Conservation (phyloP, 2,113 vertebrate genomes). For the Anolis sagrei region DNA sequence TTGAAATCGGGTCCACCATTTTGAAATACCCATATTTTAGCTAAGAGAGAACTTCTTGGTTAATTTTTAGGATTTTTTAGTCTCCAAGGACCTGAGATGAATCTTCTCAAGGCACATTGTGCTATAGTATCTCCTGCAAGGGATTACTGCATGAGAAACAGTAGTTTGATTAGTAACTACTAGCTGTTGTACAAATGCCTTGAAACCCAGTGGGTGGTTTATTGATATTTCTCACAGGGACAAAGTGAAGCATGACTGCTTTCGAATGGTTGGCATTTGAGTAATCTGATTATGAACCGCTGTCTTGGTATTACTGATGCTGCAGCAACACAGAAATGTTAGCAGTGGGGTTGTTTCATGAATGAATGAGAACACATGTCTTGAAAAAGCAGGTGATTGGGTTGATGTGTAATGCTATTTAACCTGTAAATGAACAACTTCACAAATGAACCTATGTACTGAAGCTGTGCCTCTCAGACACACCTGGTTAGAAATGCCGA, state of each 20-base stretch:
- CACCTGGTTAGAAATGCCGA: not conserved
- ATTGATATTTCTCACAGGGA: slow-evolving; percentile 7
- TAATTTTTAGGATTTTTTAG: too few species aligned
- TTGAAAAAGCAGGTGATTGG: too few species aligned
- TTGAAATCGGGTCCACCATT: too few species aligned
- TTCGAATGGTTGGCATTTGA: not conserved
- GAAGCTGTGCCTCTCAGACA: not conserved
- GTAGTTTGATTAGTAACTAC: not conserved
- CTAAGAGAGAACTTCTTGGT: too few species aligned
- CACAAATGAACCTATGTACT: not conserved
- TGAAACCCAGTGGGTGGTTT: not conserved
- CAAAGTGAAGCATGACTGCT: slow-evolving; percentile 2
- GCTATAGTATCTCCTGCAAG: not conserved
- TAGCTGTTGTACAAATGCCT: not conserved
- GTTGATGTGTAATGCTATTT: not conserved
- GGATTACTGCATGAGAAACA: not conserved
- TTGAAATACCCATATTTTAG: too few species aligned
- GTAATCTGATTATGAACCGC: slow-evolving; percentile 13
- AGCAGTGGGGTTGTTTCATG: not conserved
- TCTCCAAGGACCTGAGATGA: too few species aligned
- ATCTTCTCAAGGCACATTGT: too few species aligned
- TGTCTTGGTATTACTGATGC: slow-evolving; percentile 5
- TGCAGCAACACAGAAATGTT: not conserved
- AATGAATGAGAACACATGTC: not conserved
- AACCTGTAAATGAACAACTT: slow-evolving; percentile 9